Base-by-base conservation (phyloP, 2,113 vertebrate genomes). In the Callorhinus ursinus region DNA sequence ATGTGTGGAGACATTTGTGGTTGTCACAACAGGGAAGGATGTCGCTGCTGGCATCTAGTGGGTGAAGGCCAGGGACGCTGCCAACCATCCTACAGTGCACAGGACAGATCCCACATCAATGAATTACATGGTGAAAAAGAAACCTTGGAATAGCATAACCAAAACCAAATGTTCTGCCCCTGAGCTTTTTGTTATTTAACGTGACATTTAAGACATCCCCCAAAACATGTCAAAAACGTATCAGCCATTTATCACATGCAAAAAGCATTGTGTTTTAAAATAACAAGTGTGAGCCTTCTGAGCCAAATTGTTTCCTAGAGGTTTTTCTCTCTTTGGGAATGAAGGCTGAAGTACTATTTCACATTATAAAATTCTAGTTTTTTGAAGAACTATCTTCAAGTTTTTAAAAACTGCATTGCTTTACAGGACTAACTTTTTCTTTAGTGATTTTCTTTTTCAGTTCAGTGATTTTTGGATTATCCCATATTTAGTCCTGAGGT, bases 141-240 rank as follows among this genome's bases (percentile, higher is more conserved):
- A 91, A 16, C 84, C 61, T 39, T 81, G 36, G 39, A n/a, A 11
- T 53, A 16, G 21, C 77, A 0, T 98, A 97, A 97, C 95, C 92
- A 97, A 98, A 98, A 96, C 51, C 69, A 82, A 97, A 74, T 93
- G 7, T 87, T 97, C 90, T 98, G 46, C 91, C 94, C 97, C 93
- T 94, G 76, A 95, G 74, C 82, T 97, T 96, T 95, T 95, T 87
- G 79, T 97, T 97, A 92, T 85, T 98, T 98, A 96, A 97, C 24
- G 49, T 98, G 97, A 98, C 97, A 95, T 98, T 98, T 98, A 86
- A 55, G 55, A 1, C 28, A 93, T 98, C 85, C 95, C 61, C 97
- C 93, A 97, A 97, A 97, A 91, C 72, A 55, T 69, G 72, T 97
- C 86, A 95, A 90, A 98, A 97, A 96, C 88, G 72, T 93, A 77